phyloP scores from a whole-genome alignment of 2,888 invertebrate species.

The Homarus gammarus region DNA sequence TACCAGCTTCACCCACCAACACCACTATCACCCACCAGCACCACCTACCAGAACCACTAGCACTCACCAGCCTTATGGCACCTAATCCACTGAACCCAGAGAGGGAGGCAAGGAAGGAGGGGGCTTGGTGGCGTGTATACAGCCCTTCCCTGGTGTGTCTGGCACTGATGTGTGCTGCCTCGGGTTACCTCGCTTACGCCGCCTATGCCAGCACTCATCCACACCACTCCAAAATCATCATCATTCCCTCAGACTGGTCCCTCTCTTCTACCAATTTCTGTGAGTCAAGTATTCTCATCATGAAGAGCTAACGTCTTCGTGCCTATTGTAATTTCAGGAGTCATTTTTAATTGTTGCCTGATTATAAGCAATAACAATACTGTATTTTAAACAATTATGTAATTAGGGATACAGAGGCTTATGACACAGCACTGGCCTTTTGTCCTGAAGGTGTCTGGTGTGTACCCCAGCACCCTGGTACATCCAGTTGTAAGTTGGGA shows the following conservation, averaged over 20 bases:
- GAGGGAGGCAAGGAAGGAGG: slow-evolving; percentile 54
- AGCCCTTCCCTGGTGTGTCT: slow-evolving; percentile 26
- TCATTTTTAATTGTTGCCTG: too few relatives aligned
- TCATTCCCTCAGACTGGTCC: slow-evolving; percentile 18
- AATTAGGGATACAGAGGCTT: too few relatives aligned
- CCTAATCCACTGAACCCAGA: slow-evolving; percentile 59
- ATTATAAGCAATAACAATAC: too few relatives aligned
- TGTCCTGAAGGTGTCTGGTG: too few relatives aligned
- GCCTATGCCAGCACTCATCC: slow-evolving; percentile 34
- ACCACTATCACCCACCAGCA: background rate
- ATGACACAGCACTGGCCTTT: too few relatives aligned
- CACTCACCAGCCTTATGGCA: background rate
- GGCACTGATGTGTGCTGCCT: slow-evolving; percentile 21
- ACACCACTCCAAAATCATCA: background rate
- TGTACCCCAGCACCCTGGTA: too few relatives aligned
- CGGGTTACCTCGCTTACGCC: slow-evolving; percentile 33
- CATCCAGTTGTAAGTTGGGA: too few relatives aligned
- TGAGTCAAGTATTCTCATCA: too few relatives aligned
- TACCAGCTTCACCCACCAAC: background rate
- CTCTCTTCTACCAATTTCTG: background rate
- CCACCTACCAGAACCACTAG: background rate
- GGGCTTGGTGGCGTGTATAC: slow-evolving; percentile 54
- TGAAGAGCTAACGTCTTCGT: too few relatives aligned
- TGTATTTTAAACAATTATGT: too few relatives aligned
- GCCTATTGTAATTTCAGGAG: too few relatives aligned